Conservation (phyloP, 2,888 invertebrate species). For the Hemistola chrysoprasaria region DNA sequence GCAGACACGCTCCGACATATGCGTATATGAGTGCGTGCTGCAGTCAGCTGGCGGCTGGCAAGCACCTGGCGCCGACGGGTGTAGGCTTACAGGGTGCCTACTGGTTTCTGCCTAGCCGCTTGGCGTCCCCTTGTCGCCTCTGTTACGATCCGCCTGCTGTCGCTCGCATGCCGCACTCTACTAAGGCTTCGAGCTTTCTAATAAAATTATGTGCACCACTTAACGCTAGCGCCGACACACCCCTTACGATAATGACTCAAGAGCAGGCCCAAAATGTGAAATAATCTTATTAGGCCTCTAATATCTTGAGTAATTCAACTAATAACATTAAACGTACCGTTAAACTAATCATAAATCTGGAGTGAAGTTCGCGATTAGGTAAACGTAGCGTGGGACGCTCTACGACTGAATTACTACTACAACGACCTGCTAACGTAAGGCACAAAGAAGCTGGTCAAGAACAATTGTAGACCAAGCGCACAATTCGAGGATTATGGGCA, state of each 20-base stretch:
- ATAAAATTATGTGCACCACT: constrained; percentile 46
- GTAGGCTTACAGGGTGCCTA: constrained; percentile 9
- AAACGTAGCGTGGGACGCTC: too few relatives aligned
- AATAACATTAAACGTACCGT: constrained; percentile 7
- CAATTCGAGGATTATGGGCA: too few relatives aligned
- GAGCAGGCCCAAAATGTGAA: constrained; percentile 21
- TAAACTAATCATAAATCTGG: constrained; percentile 7
- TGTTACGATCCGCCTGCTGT: not conserved
- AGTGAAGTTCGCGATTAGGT: too few relatives aligned
- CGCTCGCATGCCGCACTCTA: constrained; percentile 6
- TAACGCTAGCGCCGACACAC: constrained; percentile 26
- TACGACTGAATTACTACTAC: too few relatives aligned
- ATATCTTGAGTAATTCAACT: constrained; percentile 19
- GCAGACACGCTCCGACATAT: constrained; percentile 61
- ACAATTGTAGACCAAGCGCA: too few relatives aligned
- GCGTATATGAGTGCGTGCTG: too few relatives aligned
- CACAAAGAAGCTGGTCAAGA: too few relatives aligned
- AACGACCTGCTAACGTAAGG: too few relatives aligned
- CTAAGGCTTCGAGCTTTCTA: constrained; percentile 60
- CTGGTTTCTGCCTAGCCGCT: constrained; percentile 19
- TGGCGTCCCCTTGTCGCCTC: constrained; percentile 6
- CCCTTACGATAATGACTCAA: constrained; percentile 15
- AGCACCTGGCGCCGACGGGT: constrained; percentile 2
- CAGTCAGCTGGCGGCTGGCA: constrained; percentile 25
- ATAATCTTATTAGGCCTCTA: constrained; percentile 25